These are phyloP conservation scores for Luperina nickerlii DNA, from an alignment of 2,888 invertebrate genomes.

Conservation along the genomic window DNA sequence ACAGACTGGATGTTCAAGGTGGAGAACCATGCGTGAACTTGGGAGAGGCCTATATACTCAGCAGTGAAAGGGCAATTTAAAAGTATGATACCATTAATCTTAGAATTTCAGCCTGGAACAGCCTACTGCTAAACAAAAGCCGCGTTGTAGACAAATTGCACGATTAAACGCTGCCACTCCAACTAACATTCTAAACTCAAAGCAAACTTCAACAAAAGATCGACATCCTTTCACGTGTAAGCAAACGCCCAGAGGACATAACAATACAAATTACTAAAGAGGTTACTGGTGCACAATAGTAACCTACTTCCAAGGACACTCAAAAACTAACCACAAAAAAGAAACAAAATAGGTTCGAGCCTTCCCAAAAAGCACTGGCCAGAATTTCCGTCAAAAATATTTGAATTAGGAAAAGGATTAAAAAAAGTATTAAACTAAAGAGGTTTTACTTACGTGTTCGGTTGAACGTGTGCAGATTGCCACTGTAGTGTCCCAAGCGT, in stretches of 20 bases:
- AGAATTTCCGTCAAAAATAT: neutral
- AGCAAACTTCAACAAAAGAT: conserved; percentile 26
- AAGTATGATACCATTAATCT: neutral
- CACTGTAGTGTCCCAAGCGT: conserved; percentile 68
- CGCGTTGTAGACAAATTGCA: neutral
- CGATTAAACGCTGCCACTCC: neutral
- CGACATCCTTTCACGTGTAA: conserved; percentile 29
- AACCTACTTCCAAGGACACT: conserved; percentile 38
- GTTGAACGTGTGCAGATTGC: conserved; percentile 65
- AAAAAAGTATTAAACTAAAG: conserved; percentile 23
- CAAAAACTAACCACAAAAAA: neutral
- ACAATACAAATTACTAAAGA: conserved; percentile 42
- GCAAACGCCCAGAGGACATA: conserved; percentile 30
- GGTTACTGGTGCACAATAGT: conserved; percentile 49
- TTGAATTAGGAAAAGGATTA: conserved; percentile 24
- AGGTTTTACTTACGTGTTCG: conserved; percentile 54
- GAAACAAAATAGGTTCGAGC: neutral
- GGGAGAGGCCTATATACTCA: too few species aligned
- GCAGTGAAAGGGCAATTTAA: neutral
- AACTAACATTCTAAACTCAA: neutral
- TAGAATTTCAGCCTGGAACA: neutral
- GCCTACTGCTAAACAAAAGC: neutral
- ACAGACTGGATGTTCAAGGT: neutral
- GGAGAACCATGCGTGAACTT: neutral
- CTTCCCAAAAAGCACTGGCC: conserved; percentile 1